Base-by-base conservation (phyloP, 2,113 vertebrate species). In the Ceyx margarethae region DNA sequence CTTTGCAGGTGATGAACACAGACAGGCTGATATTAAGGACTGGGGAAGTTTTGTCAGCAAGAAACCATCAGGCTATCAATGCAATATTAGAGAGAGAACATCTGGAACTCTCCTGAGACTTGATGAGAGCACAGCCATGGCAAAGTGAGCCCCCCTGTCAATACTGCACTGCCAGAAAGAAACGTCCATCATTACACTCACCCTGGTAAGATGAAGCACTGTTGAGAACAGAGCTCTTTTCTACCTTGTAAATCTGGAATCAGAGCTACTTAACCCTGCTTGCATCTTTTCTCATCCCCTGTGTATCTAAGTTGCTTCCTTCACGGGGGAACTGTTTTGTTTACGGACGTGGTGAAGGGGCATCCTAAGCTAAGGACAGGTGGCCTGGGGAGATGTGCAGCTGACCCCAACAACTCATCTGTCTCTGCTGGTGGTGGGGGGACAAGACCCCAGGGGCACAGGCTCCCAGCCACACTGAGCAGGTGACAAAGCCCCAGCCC, bases 1-100 rank as follows among this genome's bases (percentile, higher is more conserved):
- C 95, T 96, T 94, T 95, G 93, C 67, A 91, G 91, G 92, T 98
- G 98, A 98, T 98, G 98, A 97, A 98, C 97, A 97, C 82, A 94
- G 98, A 98, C 98, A 98, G 97, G 97, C 97, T 97, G 96, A 97
- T 97, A 97, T 89, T 91, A 93, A 93, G 91, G 94, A 90, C 76
- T 65, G 90, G 72, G 87, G 96, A 87, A 88, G 94, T 97, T 95
- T 76, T 91, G 94, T 95, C 97, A 97, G 97, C 96, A 96, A 96
- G 95, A 94, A 96, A 80, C 95, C 97, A 98, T 97, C 97, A 97
- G 96, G 95, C 97, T 96, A 96, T 97, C 98, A 69, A 97, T 97
- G 97, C 93, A 98, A 98, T 98, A 98, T 98, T 98, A 98, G 97
- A 96, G 81, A 79, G 68, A 95, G 97, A 92, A 87, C 80, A 92